Percentiles rank a stretch among this genome's conserved stretches.
These are phyloP conservation scores for Megastigmus dorsalis DNA, from an alignment of 2,888 invertebrate genomes.

Conservation along the genomic window DNA sequence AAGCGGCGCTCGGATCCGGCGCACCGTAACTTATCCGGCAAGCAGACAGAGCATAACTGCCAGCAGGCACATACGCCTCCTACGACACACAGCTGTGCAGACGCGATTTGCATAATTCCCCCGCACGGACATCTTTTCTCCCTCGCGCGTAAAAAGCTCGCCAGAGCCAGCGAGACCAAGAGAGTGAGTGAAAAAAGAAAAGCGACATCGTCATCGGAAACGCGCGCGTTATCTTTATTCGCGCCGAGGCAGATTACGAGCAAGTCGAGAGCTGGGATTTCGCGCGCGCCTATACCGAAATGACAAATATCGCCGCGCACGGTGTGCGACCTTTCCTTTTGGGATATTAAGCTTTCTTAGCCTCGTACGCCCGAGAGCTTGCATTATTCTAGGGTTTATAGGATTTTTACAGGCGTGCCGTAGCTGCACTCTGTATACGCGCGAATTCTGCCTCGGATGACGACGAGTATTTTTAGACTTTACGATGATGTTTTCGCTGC, in stretches of 20 bases:
- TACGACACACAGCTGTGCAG: too few species aligned
- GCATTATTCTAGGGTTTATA: slow-evolving; percentile 22
- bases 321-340: not conserved
- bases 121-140: too few species aligned
- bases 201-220: not conserved
- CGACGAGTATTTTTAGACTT: slow-evolving; percentile 25
- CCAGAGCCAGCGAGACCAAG: too few species aligned
- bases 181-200: not conserved
- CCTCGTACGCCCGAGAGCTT: not conserved
- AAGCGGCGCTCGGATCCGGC: too few species aligned
- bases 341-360: slow-evolving; percentile 6
- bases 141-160: too few species aligned
- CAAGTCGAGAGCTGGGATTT: not conserved
- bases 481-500: slow-evolving; percentile 3
- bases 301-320: slow-evolving; percentile 9
- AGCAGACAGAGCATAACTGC: too few species aligned
- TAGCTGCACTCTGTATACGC: not conserved
- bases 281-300: not conserved
- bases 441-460: not conserved
- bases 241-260: not conserved
- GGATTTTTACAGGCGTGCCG: slow-evolving; percentile 6
- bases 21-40: too few species aligned
- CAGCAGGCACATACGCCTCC: too few species aligned
- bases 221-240: slow-evolving; percentile 14
- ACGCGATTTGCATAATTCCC: slow-evolving; percentile 11